phyloP scores from a whole-genome alignment of 2,113 vertebrate species.

The Notiomystis cincta region DNA sequence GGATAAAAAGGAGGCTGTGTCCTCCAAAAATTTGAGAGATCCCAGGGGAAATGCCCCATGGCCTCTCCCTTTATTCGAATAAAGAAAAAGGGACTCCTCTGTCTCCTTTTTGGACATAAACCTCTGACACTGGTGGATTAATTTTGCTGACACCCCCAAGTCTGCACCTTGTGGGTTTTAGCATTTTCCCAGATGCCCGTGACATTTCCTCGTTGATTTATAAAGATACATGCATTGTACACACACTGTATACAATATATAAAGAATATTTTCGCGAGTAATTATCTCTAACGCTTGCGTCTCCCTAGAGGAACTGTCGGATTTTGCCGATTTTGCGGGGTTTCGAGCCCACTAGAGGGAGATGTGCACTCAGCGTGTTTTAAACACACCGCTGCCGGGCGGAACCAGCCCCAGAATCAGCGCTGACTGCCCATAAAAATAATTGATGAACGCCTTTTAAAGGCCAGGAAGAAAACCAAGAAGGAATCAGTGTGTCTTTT shows the following conservation, averaged over 20 bases:
- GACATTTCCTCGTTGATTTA: too few relatives aligned
- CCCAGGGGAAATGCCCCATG: too few relatives aligned
- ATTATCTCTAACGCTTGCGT: background rate
- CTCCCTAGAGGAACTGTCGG: background rate
- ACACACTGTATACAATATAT: accelerated
- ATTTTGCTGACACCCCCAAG: too few relatives aligned
- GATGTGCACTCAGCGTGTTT: background rate
- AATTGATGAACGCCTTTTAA: background rate
- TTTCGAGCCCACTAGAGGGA: slow-evolving; percentile 18
- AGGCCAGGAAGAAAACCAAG: background rate
- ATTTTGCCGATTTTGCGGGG: background rate
- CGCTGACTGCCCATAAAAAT: background rate
- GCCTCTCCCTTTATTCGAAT: too few relatives aligned
- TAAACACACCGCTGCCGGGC: background rate
- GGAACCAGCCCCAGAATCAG: background rate
- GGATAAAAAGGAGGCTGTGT: too few relatives aligned
- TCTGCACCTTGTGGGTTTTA: background rate
- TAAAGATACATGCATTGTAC: too few relatives aligned
- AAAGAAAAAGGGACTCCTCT: too few relatives aligned
- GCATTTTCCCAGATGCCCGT: background rate
- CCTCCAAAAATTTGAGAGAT: too few relatives aligned
- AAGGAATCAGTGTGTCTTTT: background rate
- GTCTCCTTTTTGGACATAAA: too few relatives aligned
- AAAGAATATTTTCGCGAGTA: too few relatives aligned
- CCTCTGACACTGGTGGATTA: too few relatives aligned